Evolutionary conservation across 2,888 invertebrate species (phyloP), one percentile per base, ranked within the genome.

Genomic region (Hipparchia sbordonii): DNA sequence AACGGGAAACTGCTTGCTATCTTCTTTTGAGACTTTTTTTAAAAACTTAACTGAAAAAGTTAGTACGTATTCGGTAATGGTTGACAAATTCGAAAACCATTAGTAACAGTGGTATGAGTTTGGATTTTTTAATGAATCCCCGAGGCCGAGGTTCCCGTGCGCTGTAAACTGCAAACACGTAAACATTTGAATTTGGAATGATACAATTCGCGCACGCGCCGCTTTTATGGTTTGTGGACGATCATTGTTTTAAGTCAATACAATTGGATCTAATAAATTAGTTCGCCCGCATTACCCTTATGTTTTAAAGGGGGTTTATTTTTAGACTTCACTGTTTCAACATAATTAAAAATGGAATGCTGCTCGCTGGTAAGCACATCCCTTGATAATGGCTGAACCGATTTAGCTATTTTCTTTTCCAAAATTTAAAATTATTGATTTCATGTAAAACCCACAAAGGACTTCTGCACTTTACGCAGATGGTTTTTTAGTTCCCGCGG

Each of bases 131-230:
- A 89, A 86, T 81, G 82, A 77, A 77, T 66, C 67, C 77, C 77
- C 84, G 82, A 79, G 76, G 72, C 78, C 84, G 82, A 79, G 76
- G 72, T 79, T 79, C 83, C 82, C 84, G 83, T 86, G 79, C 79
- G 59, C 33, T 23, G 33, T 10, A 65, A 39, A 65, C 65, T 23
- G 65, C 33, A 65, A 62, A 62, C 46, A 62, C 82, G 87, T 85
- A 87, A 88, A 89, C 88, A 87, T 88, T 81, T 81, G 84, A 84
- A 81, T 77, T 88, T 81, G 80, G 84, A 84, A 81, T 77, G 86
- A 80, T 80, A 80, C 23, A 23, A 23, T 82, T 79, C 80, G 81
- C 82, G 81, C 91, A 88, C 92, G 84, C 84, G 91, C 82, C 85
- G 75, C 71, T 82, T 89, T 91, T 87, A 90, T 89, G 79, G 82